Conservation (phyloP, 2,113 vertebrate species). For the Tragelaphus scriptus region DNA sequence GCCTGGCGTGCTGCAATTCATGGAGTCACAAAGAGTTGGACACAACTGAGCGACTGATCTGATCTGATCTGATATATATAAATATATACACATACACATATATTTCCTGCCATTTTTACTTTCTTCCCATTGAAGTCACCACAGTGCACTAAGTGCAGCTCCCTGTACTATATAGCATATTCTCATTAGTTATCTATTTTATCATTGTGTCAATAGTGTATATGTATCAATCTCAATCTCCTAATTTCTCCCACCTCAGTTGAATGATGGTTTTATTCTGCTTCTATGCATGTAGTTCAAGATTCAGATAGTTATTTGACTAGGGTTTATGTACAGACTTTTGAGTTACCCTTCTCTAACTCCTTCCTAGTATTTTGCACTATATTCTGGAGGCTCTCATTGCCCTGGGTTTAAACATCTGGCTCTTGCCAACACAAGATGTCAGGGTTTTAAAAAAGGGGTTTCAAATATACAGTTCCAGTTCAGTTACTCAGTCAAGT, state of each 20-base stretch:
- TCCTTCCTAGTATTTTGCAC: background rate
- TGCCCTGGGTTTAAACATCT: background rate
- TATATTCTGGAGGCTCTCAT: background rate
- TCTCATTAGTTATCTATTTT: background rate
- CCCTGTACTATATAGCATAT: background rate
- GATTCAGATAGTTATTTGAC: background rate
- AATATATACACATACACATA: no score
- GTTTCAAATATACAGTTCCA: background rate
- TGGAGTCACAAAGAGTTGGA: no score
- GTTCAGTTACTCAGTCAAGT: background rate
- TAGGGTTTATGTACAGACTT: background rate
- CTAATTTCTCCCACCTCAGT: background rate
- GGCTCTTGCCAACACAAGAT: background rate
- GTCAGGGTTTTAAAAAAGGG: background rate
- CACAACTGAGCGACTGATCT: no score
- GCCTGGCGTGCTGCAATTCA: no score
- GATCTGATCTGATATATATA: background rate
- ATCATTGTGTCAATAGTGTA: background rate
- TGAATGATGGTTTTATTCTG: background rate
- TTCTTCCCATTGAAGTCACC: background rate
- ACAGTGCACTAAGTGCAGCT: background rate
- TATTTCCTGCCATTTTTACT: background rate
- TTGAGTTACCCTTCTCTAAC: background rate
- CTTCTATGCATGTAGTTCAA: background rate
- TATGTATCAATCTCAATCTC: accelerated